phyloP scores from a whole-genome alignment of 2,797 vertebrate genomes.

The Lemur catta region DNA sequence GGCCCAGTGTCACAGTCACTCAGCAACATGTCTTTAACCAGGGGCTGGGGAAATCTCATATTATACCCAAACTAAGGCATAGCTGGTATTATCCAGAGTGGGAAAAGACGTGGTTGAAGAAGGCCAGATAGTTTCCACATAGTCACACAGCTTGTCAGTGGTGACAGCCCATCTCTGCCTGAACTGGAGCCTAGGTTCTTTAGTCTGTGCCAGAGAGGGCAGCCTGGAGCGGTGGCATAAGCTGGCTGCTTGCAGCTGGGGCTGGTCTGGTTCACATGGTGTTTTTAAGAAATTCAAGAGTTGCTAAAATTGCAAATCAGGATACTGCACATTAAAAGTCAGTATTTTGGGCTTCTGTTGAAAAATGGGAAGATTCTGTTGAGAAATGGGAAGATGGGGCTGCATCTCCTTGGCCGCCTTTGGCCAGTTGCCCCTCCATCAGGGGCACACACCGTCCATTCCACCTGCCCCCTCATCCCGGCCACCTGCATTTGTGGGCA shows the following conservation, averaged over 20 bases:
- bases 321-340: background rate
- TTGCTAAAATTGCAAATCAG: background rate
- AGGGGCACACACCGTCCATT: no score
- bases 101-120: background rate
- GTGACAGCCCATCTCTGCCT: background rate
- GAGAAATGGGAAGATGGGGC: background rate
- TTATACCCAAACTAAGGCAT: background rate
- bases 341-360: background rate
- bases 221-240: background rate
- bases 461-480: background rate
- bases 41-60: background rate
- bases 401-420: background rate
- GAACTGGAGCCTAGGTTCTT: background rate
- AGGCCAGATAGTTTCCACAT: background rate
- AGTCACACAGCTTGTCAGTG: background rate
- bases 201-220: background rate
- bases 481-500: background rate
- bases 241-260: background rate
- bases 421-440: background rate
- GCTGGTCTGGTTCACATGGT: background rate
- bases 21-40: background rate
- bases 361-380: background rate
- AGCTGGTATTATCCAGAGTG: background rate
- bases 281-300: background rate
- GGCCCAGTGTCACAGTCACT: background rate